Percentiles rank a stretch among this genome's conserved stretches.
phyloP scores from a whole-genome alignment of 2,888 invertebrate genomes.

The Lasioglossum zephyrum region DNA sequence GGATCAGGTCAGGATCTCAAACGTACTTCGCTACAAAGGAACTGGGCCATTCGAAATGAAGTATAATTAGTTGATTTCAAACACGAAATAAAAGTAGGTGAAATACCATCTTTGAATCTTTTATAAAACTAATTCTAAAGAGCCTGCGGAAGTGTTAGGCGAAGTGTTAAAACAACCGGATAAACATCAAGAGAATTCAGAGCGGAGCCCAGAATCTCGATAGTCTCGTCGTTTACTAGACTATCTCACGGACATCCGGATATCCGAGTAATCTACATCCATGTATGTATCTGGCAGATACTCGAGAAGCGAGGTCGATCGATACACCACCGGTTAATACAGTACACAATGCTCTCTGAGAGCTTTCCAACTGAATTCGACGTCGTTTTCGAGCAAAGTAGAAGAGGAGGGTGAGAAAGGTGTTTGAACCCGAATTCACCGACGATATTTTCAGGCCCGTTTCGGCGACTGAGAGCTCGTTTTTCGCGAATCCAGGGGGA shows the following conservation, averaged over 20 bases:
- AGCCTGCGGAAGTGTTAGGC: background rate
- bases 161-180: background rate
- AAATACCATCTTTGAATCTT: background rate
- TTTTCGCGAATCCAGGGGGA: slow-evolving; percentile 6
- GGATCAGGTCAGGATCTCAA: background rate
- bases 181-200: background rate
- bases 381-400: too few species aligned
- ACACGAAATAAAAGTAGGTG: background rate
- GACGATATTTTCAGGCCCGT: background rate
- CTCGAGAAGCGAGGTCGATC: background rate
- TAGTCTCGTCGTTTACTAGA: background rate
- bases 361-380: background rate
- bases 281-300: background rate
- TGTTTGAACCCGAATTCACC: slow-evolving; percentile 4
- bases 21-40: background rate
- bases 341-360: background rate
- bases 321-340: background rate
- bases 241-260: background rate
- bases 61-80: background rate
- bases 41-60: background rate
- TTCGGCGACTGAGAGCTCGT: background rate
- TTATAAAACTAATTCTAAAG: background rate
- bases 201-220: background rate
- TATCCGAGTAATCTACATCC: slow-evolving; percentile 1
- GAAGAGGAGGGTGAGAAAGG: background rate